Evolutionary conservation across 2,113 vertebrate genomes (phyloP).

Genomic region (Mormyrus lacerda): DNA sequence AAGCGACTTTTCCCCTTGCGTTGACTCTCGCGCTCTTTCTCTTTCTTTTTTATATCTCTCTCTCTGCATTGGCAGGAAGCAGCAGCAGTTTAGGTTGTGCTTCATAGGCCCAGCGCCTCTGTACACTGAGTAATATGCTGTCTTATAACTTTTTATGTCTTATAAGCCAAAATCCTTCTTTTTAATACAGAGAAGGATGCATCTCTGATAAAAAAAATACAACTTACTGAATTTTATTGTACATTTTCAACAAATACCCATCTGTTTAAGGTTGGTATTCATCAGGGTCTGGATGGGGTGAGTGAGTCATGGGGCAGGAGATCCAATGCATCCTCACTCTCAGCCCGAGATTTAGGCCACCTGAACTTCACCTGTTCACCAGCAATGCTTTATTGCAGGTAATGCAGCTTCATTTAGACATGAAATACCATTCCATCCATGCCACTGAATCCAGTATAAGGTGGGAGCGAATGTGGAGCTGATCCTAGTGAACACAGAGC

Average conservation of each 20-base stretch:
- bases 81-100: not conserved
- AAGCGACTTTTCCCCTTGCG: not conserved
- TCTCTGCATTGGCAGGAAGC: not conserved
- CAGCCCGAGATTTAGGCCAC: not conserved
- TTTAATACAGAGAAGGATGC: not conserved
- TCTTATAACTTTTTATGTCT: not conserved
- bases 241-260: not conserved
- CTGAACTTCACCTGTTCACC: not conserved
- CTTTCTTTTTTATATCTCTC: not conserved
- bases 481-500: not conserved
- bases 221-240: not conserved
- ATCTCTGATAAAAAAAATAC: not conserved
- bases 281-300: not conserved
- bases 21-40: not conserved
- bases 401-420: not conserved
- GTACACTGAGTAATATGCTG: not conserved
- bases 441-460: not conserved
- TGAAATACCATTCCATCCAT: not conserved
- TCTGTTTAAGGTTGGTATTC: not conserved
- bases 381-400: not conserved
- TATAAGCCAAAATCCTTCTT: not conserved
- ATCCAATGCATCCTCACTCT: not conserved
- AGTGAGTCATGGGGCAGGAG: not conserved
- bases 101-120: constrained; percentile 22
- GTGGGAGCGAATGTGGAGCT: not conserved